Conservation (phyloP, 2,797 vertebrate species). For the Gambusia yucatana region DNA sequence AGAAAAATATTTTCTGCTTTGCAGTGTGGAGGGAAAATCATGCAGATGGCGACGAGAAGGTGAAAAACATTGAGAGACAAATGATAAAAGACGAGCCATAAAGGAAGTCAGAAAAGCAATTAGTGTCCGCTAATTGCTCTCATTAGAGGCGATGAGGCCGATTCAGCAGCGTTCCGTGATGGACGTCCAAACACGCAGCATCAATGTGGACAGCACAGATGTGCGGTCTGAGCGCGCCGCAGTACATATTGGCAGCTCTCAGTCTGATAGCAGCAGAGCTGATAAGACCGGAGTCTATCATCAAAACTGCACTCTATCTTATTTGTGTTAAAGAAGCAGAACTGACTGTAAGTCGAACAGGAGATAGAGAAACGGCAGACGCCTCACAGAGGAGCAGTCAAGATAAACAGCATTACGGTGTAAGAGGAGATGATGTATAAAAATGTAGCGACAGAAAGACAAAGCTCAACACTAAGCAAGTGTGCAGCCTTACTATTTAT, state of each 20-base stretch:
- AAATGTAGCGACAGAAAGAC: background rate
- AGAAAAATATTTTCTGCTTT: conserved; percentile 23
- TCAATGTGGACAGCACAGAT: conserved; percentile 32
- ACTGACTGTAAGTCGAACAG: conserved; percentile 27
- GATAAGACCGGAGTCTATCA: conserved; percentile 60
- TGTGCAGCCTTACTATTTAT: conserved; percentile 9
- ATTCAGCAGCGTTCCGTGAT: conserved; percentile 43
- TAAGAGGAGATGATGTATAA: conserved; percentile 26
- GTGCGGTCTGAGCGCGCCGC: conserved; percentile 26
- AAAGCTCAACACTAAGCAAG: background rate
- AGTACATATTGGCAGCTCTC: conserved; percentile 37
- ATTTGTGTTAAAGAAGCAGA: conserved; percentile 30
- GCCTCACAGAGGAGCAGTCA: conserved; percentile 15
- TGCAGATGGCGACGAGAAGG: conserved; percentile 24
- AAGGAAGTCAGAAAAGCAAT: conserved; percentile 67
- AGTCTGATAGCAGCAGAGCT: conserved; percentile 48
- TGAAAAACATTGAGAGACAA: conserved; percentile 24
- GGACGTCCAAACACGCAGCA: conserved; percentile 26
- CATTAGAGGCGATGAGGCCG: conserved; percentile 62
- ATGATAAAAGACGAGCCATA: conserved; percentile 35
- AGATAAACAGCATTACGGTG: conserved; percentile 23
- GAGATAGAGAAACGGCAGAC: conserved; percentile 23
- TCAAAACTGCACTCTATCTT: conserved; percentile 43
- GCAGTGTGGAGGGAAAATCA: conserved; percentile 19
- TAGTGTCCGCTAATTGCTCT: conserved; percentile 72